Evolutionary conservation across 1,140 invertebrate genomes (phyloP), one percentile per base, ranked within the genome.

Genomic region (Drosophila arawakana): DNA sequence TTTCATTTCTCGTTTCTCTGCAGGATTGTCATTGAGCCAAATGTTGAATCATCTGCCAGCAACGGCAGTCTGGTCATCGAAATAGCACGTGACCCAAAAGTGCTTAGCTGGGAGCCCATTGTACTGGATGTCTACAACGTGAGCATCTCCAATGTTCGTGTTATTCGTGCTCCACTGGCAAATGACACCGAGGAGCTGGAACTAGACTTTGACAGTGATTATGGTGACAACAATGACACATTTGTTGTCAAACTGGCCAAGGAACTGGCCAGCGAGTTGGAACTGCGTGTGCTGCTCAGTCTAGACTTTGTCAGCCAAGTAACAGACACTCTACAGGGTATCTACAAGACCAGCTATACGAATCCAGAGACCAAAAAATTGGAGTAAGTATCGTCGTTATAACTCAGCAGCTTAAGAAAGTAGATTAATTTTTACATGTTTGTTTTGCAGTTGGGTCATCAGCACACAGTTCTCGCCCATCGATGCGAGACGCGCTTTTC

Each of bases 391-490:
- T 30, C 6, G 3, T 8, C 2, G 0, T 8, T 1, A 9, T 8
- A 7, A 37, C 30, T 37, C 3, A 5, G 9, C 41, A 35, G 41
- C 8, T n/a, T 11, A 44, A 47, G 3, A 3, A 13, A 10, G 18
- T n/a, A 47, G 10, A 0, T 37, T 44, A 6, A 10, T 9, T 49
- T 0, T 1, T 11, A 9, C 9, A 11, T 2, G 2, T 52, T 34
- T 5, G 7, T 2, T 37, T 39, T 60, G 13, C 72, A 96, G 95
- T 80, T 95, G 94, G 93, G 91, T 96, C 34, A 94, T 94, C 1
- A 94, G 94, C 9, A 97, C 97, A 0, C 96, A 97, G 90, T 97
- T 98, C 86, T 96, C 97, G 79, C 95, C 97, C 10, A 96, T 96
- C 1, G 95, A 96, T 91, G 97, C 97, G 0, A 93, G 97, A 37